Base-by-base conservation (phyloP, 2,797 vertebrate genomes). In the Phrynocephalus forsythii region DNA sequence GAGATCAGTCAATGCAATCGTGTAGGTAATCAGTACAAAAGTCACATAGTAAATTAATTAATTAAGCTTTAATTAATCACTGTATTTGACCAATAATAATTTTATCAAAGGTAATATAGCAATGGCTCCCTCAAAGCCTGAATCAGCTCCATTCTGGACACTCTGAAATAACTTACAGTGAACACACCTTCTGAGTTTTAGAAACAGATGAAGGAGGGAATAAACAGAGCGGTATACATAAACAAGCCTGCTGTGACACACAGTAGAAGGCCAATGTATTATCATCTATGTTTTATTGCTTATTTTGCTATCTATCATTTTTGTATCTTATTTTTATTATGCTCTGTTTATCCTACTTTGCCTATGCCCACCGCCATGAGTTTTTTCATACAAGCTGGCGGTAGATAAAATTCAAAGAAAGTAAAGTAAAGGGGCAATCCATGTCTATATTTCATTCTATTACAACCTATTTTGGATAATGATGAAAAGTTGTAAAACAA, bases 91-190 rank as follows among this genome's bases (percentile, higher is more conserved):
- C 9, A 48, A 66, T 48, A 0, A 73, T 5, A 1, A 26, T 44
- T 84, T 82, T 52, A 91, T 82, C 28, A 88, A 5, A 78, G 63
- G 79, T 80, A 76, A 18, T 77, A n/a, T 30, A 0, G 38, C 68
- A 82, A 18, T 89, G 1, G 90, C 68, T 0, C 0, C 20, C 52
- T 8, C 69, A 79, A 10, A 86, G 2, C 24, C 67, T 52, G 33
- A 11, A 0, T n/a, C 13, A 38, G 52, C 69, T 92, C 85, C 50
- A 88, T 84, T 38, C 3, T 2, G 24, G 26, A 38, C 71, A 69
- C 10, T 56, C 26, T n/a, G 26, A 48, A 78, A 13, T 26, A 16
- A 48, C 5, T 82, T 44, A 67, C 56, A 86, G 10, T 72, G 9
- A 50, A 63, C 50, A 33, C 6, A 82, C 7, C 10, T 82, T 66